These are phyloP conservation scores for Bimastos eiseni DNA, from an alignment of 2,888 invertebrate genomes.

Conservation along the genomic window DNA sequence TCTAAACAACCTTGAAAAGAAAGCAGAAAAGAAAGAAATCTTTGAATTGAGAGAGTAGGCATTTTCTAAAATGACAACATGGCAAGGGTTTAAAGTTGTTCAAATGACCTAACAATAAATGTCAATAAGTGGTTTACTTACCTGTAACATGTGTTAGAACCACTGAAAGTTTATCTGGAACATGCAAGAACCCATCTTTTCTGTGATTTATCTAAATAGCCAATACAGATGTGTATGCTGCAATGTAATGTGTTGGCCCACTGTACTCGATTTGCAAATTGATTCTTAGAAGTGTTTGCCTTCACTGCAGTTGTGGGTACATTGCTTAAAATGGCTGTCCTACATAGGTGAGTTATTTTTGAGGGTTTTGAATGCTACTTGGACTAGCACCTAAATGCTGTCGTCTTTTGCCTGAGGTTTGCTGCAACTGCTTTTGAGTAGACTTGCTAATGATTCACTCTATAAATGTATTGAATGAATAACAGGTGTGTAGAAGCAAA, in stretches of 20 bases:
- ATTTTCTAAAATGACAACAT: background rate
- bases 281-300: background rate
- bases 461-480: background rate
- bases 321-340: too few relatives aligned
- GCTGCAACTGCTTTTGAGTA: background rate
- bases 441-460: background rate
- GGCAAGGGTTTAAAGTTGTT: background rate
- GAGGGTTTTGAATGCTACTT: too few relatives aligned
- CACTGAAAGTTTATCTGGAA: too few relatives aligned
- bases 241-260: background rate
- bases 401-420: background rate
- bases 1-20: constrained; percentile 26
- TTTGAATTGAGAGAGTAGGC: constrained; percentile 35
- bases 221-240: background rate
- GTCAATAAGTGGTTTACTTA: background rate
- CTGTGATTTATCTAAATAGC: background rate
- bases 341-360: too few relatives aligned
- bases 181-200: background rate
- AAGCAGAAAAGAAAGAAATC: constrained; percentile 31
- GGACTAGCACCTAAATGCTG: too few relatives aligned
- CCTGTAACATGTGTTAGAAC: too few relatives aligned
- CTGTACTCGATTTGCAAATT: background rate
- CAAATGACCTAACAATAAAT: too few relatives aligned
- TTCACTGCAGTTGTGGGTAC: background rate
- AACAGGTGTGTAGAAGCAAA: background rate